Base-by-base conservation (phyloP, 2,888 invertebrate genomes). In the Apocheima hispidaria region DNA sequence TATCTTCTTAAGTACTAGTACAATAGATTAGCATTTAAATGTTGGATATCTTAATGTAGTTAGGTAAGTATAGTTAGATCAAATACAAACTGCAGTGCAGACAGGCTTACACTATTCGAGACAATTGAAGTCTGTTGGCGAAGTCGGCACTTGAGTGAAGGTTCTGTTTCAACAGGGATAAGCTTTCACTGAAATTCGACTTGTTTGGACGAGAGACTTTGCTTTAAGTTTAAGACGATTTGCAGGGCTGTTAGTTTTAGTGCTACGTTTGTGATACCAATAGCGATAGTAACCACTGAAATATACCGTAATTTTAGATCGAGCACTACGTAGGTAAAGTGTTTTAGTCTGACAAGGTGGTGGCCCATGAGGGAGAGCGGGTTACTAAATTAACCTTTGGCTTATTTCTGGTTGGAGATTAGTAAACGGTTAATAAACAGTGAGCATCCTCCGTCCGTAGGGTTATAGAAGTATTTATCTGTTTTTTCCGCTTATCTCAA, bases 91-190 rank as follows among this genome's bases (percentile, higher is more conserved):
- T 56, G 48, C 49, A 55, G 16, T 28, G 28, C 16, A 10, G 56
- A 16, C 16, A 10, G 56, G 38, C 28, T 49, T 49, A 57, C 49
- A 56, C 33, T 23, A 20, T 41, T 58, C 14, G 36, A 36, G 43
- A 43, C 20, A 51, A 58, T 44, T 51, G 58, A 26, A 51, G 16
- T 12, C 12, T 12, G 43, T 44, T 18, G 23, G 26, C 26, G 38
- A 50, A 50, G 16, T 28, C 28, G 10, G 41, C 28, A 18, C 40
- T 33, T 18, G 41, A 41, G 41, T 33, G 38, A 20, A 26, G 38
- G 9, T 49, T 50, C 57, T 30, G 16, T 51, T 44, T 44, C 30
- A 40, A 40, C 21, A 46, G 7, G 36, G 41, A 49, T 56, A 40
- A 48, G 48, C 26, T 48, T 30, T 23, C 50, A 50, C 26, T 26